These are phyloP conservation scores for Aulostomus chinensis DNA, from an alignment of 2,797 vertebrate species.

Conservation along the genomic window DNA sequence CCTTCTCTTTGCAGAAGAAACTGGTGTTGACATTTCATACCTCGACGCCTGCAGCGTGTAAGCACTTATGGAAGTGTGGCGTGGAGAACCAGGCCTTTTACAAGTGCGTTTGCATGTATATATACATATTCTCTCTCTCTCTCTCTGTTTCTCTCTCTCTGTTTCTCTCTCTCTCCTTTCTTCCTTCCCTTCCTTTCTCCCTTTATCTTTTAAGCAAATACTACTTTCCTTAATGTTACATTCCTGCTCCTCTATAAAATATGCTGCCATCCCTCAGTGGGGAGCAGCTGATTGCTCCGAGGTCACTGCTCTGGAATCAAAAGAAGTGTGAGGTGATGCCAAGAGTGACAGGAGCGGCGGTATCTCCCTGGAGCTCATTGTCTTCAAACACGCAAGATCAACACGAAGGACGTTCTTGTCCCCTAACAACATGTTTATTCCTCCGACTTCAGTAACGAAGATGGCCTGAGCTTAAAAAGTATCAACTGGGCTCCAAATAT, in stretches of 20 bases:
- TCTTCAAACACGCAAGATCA: too few relatives aligned
- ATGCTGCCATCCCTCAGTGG: slow-evolving; percentile 20
- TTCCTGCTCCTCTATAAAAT: not conserved
- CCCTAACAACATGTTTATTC: too few relatives aligned
- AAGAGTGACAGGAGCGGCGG: slow-evolving; percentile 3
- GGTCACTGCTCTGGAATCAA: slow-evolving; percentile 31
- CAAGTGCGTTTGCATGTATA: slow-evolving; percentile 85
- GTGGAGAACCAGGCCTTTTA: slow-evolving; percentile 99
- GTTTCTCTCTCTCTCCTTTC: too few relatives aligned
- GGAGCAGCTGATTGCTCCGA: slow-evolving; percentile 52
- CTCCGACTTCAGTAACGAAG: too few relatives aligned
- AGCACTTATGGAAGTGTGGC: slow-evolving; percentile 98
- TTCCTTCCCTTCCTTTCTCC: too few relatives aligned
- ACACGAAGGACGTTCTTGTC: too few relatives aligned
- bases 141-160: too few relatives aligned
- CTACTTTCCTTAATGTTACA: not conserved
- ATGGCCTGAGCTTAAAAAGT: too few relatives aligned
- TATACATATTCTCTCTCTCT: not conserved
- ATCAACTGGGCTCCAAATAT: too few relatives aligned
- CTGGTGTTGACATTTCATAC: slow-evolving; percentile 95
- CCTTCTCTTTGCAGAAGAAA: slow-evolving; percentile 88
- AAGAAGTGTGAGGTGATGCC: slow-evolving; percentile 30
- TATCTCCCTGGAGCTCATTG: too few relatives aligned
- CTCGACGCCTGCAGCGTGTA: slow-evolving; percentile 96
- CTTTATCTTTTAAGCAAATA: not conserved